Evolutionary conservation across 2,113 vertebrate genomes (phyloP).

Genomic region (Polyodon spathula): DNA sequence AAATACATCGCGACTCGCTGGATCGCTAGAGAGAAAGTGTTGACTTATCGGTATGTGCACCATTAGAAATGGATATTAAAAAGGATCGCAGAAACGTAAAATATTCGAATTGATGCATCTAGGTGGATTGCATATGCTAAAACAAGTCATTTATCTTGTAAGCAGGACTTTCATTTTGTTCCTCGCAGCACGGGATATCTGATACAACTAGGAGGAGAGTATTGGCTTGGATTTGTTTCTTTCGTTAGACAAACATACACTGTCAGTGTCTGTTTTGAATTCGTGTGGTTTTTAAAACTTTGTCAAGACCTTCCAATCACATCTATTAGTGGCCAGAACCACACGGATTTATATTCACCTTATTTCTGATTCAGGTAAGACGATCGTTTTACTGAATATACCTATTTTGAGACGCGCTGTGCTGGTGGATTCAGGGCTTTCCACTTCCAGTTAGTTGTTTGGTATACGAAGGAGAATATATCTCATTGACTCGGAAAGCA

Average conservation of each 20-base stretch:
- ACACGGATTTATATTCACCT: too few species aligned
- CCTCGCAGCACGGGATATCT: background rate
- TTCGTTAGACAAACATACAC: slow-evolving; percentile 14
- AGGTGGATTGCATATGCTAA: background rate
- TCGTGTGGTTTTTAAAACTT: slow-evolving; percentile 5
- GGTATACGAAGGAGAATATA: too few species aligned
- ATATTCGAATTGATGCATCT: background rate
- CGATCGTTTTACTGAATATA: too few species aligned
- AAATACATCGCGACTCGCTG: slow-evolving; percentile 25
- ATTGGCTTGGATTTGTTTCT: slow-evolving; percentile 17
- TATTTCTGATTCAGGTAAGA: too few species aligned
- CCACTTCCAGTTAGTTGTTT: too few species aligned
- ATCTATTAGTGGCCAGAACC: too few species aligned
- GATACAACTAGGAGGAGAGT: background rate
- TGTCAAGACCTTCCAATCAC: background rate
- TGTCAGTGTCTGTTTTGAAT: slow-evolving; percentile 16
- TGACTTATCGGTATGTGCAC: background rate
- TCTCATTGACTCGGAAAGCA: too few species aligned
- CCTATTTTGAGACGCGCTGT: too few species aligned
- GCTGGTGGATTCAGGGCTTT: too few species aligned
- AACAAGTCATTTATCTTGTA: background rate
- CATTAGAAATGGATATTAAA: background rate
- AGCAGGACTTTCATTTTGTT: background rate
- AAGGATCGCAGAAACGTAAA: too few species aligned
- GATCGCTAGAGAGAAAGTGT: slow-evolving; percentile 27